These are phyloP conservation scores for Belonocnema kinseyi DNA, from an alignment of 1,140 invertebrate species.

Conservation along the genomic window DNA sequence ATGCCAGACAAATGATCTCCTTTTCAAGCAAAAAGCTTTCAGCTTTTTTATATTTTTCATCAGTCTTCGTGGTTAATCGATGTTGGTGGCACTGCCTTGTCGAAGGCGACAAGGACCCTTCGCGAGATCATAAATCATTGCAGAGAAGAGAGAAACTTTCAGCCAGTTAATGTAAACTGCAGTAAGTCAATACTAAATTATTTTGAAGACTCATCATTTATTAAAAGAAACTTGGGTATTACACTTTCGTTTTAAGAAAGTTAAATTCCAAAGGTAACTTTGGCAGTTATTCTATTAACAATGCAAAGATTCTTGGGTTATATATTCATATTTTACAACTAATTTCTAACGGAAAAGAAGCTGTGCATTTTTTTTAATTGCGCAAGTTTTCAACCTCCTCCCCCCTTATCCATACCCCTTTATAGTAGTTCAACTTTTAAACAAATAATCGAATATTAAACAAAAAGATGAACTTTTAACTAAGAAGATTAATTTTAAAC, in stretches of 20 bases:
- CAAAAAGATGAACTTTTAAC: no score
- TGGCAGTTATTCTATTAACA: background rate
- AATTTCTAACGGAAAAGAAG: no score
- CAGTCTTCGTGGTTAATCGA: slow-evolving; percentile 25
- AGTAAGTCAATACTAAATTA: slow-evolving; percentile 26
- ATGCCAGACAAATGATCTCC: background rate
- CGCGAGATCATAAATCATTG: slow-evolving; percentile 13
- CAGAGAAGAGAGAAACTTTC: slow-evolving; percentile 8
- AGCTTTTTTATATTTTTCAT: slow-evolving; percentile 2
- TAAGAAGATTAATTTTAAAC: no score
- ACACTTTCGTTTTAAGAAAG: background rate
- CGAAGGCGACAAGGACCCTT: slow-evolving; percentile 25
- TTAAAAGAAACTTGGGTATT: background rate
- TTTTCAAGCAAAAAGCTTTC: slow-evolving; percentile 8
- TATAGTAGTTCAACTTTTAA: no score
- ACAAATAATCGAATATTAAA: no score
- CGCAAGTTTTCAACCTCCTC: no score
- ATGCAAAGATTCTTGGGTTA: no score
- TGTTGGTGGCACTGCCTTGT: slow-evolving; percentile 22
- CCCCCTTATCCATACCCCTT: no score
- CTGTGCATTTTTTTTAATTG: no score
- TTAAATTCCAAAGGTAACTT: background rate
- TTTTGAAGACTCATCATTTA: background rate
- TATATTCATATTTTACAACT: no score
- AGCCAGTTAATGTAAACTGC: slow-evolving; percentile 24